A percentile compares a stretch with the other conserved stretches of the same genome.
phyloP scores from a whole-genome alignment of 2,113 vertebrate genomes.

The Ancistrus triradiatus region DNA sequence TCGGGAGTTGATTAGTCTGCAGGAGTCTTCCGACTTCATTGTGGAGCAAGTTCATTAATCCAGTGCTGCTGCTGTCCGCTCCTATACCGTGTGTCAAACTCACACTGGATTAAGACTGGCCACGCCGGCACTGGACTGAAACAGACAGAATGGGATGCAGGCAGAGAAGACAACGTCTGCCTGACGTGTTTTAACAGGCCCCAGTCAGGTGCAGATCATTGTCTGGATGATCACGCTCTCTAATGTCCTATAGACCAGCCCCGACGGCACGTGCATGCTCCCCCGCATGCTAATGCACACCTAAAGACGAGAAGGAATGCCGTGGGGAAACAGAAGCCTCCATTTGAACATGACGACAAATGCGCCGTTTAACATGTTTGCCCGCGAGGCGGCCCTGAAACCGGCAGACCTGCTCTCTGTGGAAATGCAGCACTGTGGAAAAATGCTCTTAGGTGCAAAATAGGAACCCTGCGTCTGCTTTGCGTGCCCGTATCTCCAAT shows the following conservation, averaged over 20 bases:
- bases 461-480: too few relatives aligned
- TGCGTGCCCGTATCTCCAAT: too few relatives aligned
- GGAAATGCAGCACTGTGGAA: too few relatives aligned
- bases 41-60: constrained; percentile 45
- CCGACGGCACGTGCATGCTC: neutral
- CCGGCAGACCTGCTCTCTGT: neutral
- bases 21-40: constrained; percentile 19
- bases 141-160: neutral
- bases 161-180: neutral
- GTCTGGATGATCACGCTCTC: constrained; percentile 47
- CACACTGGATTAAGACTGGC: constrained; percentile 42
- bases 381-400: too few relatives aligned
- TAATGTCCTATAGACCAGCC: neutral
- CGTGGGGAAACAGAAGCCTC: neutral
- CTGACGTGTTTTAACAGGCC: constrained; percentile 36
- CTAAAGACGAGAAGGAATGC: neutral
- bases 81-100: constrained; percentile 43
- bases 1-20: constrained; percentile 42
- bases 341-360: constrained; percentile 48
- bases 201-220: constrained; percentile 27
- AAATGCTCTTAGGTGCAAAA: too few relatives aligned
- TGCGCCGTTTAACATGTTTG: too few relatives aligned
- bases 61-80: constrained; percentile 34
- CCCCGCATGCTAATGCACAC: constrained; percentile 4
- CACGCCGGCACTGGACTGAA: neutral